A percentile compares a stretch with the other conserved stretches of the same genome.
phyloP scores from a whole-genome alignment of 2,888 invertebrate genomes.

The Bombylius major region DNA sequence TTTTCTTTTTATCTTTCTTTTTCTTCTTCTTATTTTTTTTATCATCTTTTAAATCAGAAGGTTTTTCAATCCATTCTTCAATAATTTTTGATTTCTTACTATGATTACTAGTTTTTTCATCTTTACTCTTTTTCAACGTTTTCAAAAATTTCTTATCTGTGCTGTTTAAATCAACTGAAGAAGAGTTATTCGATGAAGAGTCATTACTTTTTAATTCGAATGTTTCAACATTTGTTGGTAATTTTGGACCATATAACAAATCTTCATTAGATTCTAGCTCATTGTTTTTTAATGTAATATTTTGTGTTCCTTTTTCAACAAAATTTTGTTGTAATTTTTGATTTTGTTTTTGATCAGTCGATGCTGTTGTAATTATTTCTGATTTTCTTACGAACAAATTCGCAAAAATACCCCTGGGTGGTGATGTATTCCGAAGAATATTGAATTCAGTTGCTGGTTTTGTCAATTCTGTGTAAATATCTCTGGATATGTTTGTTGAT shows the following conservation, averaged over 20 bases:
- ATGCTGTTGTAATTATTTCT: not conserved
- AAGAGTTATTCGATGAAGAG: not conserved
- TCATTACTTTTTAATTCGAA: not conserved
- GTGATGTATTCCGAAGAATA: constrained; percentile 50
- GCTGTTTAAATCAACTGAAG: not conserved
- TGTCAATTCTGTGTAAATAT: constrained; percentile 20
- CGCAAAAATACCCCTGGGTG: constrained; percentile 55
- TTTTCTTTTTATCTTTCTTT: constrained; percentile 14
- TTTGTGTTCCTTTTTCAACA: not conserved
- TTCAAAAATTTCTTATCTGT: constrained; percentile 11
- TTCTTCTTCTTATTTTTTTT: constrained; percentile 12
- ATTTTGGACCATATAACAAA: constrained; percentile 4
- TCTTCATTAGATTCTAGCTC: not conserved
- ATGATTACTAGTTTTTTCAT: not conserved
- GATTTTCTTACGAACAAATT: constrained; percentile 18
- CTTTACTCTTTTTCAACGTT: constrained; percentile 7
- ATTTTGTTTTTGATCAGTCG: not conserved
- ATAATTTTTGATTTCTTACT: constrained; percentile 1
- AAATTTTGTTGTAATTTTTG: not conserved
- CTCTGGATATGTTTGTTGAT: constrained; percentile 16
- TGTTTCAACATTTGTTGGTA: not conserved
- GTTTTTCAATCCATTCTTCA: constrained; percentile 23
- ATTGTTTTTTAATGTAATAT: not conserved
- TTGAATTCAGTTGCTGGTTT: constrained; percentile 40
- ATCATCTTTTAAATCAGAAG: constrained; percentile 7